Evolutionary conservation across 2,113 vertebrate genomes (phyloP).

Genomic region (Boleophthalmus pectinirostris): DNA sequence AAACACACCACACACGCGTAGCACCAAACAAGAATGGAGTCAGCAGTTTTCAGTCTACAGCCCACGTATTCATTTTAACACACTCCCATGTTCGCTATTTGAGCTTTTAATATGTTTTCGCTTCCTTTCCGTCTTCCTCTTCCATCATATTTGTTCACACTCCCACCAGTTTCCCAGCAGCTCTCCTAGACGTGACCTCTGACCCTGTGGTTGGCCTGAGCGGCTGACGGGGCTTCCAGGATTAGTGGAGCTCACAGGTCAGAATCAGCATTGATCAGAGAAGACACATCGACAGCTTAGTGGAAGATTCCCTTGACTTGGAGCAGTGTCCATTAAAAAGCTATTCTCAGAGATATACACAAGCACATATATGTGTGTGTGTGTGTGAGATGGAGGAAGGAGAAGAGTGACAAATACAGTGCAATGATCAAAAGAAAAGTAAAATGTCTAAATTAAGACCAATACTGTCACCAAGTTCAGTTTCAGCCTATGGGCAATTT

Average conservation of each 20-base stretch:
- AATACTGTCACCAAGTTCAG: too few species aligned
- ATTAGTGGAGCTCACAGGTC: constrained; percentile 39
- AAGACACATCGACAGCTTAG: constrained; percentile 36
- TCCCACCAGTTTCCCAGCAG: constrained; percentile 9
- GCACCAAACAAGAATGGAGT: constrained; percentile 25
- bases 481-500: too few species aligned
- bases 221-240: constrained; percentile 27
- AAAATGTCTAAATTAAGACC: too few species aligned
- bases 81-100: background rate
- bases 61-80: constrained; percentile 13
- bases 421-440: background rate
- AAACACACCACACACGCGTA: constrained; percentile 8
- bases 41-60: constrained; percentile 36
- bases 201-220: constrained; percentile 33
- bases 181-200: background rate
- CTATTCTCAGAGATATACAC: constrained; percentile 59
- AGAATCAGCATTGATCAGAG: constrained; percentile 17
- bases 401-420: background rate
- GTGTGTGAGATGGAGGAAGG: background rate
- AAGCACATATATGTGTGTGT: constrained; percentile 3
- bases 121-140: background rate
- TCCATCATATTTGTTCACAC: constrained; percentile 11
- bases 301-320: constrained; percentile 20
- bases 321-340: constrained; percentile 53
- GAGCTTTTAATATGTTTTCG: constrained; percentile 7